Base-by-base conservation (phyloP, 2,888 invertebrate species). In the Halictus quadricinctus region DNA sequence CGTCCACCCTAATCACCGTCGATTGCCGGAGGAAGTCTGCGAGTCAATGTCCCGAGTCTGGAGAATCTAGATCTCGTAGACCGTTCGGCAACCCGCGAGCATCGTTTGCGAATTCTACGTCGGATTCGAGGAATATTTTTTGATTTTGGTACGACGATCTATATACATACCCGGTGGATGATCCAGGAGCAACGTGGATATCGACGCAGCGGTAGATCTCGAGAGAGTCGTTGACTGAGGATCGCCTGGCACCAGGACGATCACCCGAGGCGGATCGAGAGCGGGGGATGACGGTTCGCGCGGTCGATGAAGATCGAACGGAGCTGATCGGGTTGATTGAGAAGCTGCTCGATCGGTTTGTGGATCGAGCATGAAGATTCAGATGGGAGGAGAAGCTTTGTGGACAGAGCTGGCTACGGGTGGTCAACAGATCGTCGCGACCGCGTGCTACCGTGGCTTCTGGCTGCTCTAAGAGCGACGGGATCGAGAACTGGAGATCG, bases 301-400 rank as follows among this genome's bases (percentile, higher is more conserved):
- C 21, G 74, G 50, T 72, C 79, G 81, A 79, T 69, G 81, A 83
- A 50, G 77, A 79, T 80, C 76, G 43, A 48, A 70, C 29, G 5
- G n/a, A 13, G 46, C 21, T n/a, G 50, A 36, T 18, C 15, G 13
- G 6, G 75, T 43, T 70, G 58, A 81, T 76, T 73, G 76, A 46
- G 72, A 29, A 6, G 64, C 13, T 72, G 70, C 21, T 48, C 43
- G 69, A 72, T 69, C 25, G 13, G 21, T 12, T 29, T 6, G 72
- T 41, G 81, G 54, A 75, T 83, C 58, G 74, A 88, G n/a, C 95
- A 95, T 76, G 95, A 95, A 13, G 95, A 95, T 92, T 95, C 95
- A 64, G 95, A 95, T 1, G 95, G 94, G 64, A 94, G 95, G 73
- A 84, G 84, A 79, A 69, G 50, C 50, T 50, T 64, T 73, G 60